These are phyloP conservation scores for Terrapene triunguis DNA, from an alignment of 2,113 vertebrate genomes.

Conservation along the genomic window DNA sequence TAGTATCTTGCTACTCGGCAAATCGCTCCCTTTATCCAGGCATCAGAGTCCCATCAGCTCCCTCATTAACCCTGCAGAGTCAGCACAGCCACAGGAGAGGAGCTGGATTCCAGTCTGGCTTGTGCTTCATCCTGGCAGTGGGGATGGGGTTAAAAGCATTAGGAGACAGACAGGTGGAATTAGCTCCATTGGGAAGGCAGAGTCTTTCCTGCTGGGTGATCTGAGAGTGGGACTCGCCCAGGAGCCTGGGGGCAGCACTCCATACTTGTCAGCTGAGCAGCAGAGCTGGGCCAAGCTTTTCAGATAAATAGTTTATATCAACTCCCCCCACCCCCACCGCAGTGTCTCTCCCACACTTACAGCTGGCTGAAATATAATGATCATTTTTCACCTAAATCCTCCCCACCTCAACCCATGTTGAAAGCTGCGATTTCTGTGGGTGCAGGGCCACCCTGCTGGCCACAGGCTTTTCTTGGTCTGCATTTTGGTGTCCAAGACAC, in stretches of 20 bases:
- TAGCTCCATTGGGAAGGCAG: not conserved
- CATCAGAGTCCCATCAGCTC: not conserved
- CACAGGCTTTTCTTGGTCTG: not conserved
- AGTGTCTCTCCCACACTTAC: not conserved
- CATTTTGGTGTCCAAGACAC: not conserved
- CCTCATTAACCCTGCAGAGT: fast-evolving
- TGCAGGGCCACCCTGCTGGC: not conserved
- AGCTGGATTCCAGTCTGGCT: not conserved
- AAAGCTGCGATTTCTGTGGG: not conserved
- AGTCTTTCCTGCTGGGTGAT: not conserved
- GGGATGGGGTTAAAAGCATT: not conserved
- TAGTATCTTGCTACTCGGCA: not conserved
- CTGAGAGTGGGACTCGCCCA: not conserved
- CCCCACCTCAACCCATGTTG: not conserved
- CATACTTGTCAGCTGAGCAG: not conserved
- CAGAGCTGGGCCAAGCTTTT: not conserved
- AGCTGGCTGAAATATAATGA: not conserved
- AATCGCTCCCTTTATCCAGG: not conserved
- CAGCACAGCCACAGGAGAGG: fast-evolving
- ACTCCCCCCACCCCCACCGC: too few species aligned
- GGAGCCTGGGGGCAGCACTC: not conserved
- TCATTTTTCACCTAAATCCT: not conserved
- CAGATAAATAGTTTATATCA: not conserved
- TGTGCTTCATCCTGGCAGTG: not conserved
- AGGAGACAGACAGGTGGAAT: not conserved